Conservation (phyloP, 1,140 invertebrate species). For the Lepidotrigona ventralis region DNA sequence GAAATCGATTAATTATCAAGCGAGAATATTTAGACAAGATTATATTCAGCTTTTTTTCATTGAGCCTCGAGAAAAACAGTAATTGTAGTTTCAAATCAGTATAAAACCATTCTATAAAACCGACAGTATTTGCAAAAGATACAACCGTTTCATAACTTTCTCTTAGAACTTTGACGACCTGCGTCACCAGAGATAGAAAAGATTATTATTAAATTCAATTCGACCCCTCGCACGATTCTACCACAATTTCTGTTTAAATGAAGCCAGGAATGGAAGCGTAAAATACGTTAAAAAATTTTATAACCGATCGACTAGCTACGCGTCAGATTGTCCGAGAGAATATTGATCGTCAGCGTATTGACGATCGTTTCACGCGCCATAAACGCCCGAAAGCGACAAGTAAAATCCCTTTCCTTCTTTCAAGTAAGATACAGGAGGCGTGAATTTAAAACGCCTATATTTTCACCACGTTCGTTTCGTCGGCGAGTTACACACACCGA, state of each 20-base stretch:
- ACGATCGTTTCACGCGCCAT: neutral
- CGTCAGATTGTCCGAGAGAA: neutral
- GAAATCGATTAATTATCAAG: neutral
- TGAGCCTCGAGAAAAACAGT: neutral
- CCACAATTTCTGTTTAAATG: neutral
- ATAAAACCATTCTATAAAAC: neutral
- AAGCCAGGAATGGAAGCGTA: neutral
- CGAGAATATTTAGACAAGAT: neutral
- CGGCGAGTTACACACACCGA: slow-evolving; percentile 6
- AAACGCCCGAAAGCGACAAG: neutral
- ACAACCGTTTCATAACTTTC: neutral
- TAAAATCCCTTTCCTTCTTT: neutral
- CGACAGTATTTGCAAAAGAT: neutral
- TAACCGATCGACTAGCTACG: neutral
- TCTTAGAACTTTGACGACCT: neutral
- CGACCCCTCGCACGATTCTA: neutral
- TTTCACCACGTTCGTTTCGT: slow-evolving; percentile 35
- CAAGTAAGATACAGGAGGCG: too few relatives aligned
- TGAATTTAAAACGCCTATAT: neutral
- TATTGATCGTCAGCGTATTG: neutral
- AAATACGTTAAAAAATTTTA: neutral
- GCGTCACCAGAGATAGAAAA: too few relatives aligned
- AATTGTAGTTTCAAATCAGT: neutral
- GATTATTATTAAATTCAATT: neutral
- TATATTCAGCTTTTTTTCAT: neutral